A percentile compares a stretch with the other conserved stretches of the same genome.
Evolutionary conservation across 2,113 vertebrate species (phyloP).

Genomic region (Polyodon spathula): DNA sequence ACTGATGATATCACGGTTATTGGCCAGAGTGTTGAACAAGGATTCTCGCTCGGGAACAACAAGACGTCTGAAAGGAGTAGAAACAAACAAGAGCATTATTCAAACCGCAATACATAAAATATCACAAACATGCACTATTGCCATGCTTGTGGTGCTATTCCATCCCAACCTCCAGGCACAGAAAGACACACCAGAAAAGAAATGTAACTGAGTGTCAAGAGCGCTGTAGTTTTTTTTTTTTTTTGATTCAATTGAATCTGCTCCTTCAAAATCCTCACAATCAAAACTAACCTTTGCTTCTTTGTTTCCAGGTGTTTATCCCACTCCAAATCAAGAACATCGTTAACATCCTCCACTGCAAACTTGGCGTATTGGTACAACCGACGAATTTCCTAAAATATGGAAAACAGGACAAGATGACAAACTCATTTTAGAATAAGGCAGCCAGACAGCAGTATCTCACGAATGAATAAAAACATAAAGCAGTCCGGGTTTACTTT

Average conservation of each 20-base stretch:
- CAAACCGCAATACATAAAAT: too few species aligned
- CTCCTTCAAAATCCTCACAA: too few species aligned
- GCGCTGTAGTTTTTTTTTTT: neutral
- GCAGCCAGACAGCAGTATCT: too few species aligned
- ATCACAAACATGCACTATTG: neutral
- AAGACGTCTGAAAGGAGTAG: slow-evolving; percentile 59
- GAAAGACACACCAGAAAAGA: neutral
- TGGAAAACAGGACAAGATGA: neutral
- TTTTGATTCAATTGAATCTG: too few species aligned
- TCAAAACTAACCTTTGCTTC: slow-evolving; percentile 72
- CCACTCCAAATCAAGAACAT: slow-evolving; percentile 88
- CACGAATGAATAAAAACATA: neutral
- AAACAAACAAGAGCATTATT: neutral
- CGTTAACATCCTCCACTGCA: slow-evolving; percentile 89
- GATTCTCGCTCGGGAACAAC: slow-evolving; percentile 80
- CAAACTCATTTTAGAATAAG: too few species aligned
- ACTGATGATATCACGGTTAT: slow-evolving; percentile 86
- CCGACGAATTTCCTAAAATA: slow-evolving; percentile 75
- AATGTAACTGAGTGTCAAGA: neutral
- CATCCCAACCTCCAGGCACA: neutral
- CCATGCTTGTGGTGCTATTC: neutral
- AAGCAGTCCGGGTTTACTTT: slow-evolving; percentile 61
- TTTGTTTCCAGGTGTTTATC: slow-evolving; percentile 82
- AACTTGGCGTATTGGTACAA: slow-evolving; percentile 86
- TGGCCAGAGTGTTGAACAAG: slow-evolving; percentile 80